Percentiles rank a stretch among this genome's conserved stretches.
These are phyloP conservation scores for Cephus runcator DNA, from an alignment of 2,888 invertebrate species.

Conservation along the genomic window DNA sequence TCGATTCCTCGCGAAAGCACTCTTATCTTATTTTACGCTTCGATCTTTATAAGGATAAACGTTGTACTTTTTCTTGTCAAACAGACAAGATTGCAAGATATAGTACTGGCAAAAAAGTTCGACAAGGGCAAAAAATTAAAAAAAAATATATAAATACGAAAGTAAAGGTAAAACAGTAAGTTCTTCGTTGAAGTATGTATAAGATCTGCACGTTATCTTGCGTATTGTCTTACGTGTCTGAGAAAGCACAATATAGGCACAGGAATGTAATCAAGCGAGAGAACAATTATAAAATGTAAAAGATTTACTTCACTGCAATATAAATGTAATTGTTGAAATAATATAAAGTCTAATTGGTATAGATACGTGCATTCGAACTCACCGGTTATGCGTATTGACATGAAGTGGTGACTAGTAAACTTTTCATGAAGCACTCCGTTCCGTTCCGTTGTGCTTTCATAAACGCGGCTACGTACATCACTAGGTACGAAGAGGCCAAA, in stretches of 20 bases:
- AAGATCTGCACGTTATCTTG: too few species aligned
- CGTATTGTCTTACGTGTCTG: too few species aligned
- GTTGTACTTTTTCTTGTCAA: neutral
- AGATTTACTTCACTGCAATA: neutral
- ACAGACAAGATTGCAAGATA: neutral
- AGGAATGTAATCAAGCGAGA: neutral
- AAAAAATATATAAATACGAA: neutral
- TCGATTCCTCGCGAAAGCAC: neutral
- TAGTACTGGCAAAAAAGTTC: too few species aligned
- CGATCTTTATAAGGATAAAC: neutral
- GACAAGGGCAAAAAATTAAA: neutral
- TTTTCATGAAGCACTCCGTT: slow-evolving; percentile 36
- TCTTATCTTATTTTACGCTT: neutral
- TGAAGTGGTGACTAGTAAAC: slow-evolving; percentile 53
- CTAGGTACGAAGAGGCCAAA: neutral
- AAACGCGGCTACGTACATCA: slow-evolving; percentile 3
- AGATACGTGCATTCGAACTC: slow-evolving; percentile 17
- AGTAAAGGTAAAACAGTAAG: neutral
- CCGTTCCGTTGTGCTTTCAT: slow-evolving; percentile 9
- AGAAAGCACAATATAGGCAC: neutral
- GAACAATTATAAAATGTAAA: neutral
- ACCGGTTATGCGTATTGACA: slow-evolving; percentile 47
- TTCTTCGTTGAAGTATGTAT: too few species aligned
- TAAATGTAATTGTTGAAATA: neutral
- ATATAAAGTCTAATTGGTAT: too few species aligned